phyloP scores from a whole-genome alignment of 2,888 invertebrate genomes.

The Lagria hirta region DNA sequence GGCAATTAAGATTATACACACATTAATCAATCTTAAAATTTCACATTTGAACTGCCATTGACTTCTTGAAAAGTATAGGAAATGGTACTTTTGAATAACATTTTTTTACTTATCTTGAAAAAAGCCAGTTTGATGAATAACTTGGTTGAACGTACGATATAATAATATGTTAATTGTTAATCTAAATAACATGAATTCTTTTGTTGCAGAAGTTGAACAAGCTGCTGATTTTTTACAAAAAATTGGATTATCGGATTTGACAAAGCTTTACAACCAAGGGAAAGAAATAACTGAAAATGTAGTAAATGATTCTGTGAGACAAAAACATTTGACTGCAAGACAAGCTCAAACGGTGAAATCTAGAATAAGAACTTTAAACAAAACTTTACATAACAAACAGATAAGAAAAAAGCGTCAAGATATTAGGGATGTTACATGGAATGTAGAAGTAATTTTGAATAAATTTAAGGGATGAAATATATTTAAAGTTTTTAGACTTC shows the following conservation, averaged over 20 bases:
- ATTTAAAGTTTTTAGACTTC: slow-evolving; percentile 62
- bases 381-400: slow-evolving; percentile 68
- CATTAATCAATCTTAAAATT: too few relatives aligned
- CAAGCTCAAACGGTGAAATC: slow-evolving; percentile 78
- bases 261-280: slow-evolving; percentile 70
- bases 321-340: slow-evolving; percentile 65
- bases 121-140: too few relatives aligned
- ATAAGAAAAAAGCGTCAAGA: slow-evolving; percentile 63
- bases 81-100: too few relatives aligned
- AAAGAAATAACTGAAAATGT: slow-evolving; percentile 67
- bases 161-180: too few relatives aligned
- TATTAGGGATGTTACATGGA: slow-evolving; percentile 80
- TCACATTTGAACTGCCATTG: too few relatives aligned
- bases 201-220: slow-evolving; percentile 68
- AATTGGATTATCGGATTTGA: slow-evolving; percentile 71
- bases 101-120: too few relatives aligned
- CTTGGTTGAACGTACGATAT: too few relatives aligned
- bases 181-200: slow-evolving; percentile 20
- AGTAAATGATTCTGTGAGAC: slow-evolving; percentile 60
- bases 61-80: too few relatives aligned
- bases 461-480: slow-evolving; percentile 1
- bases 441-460: slow-evolving; percentile 66
- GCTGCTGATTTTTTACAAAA: slow-evolving; percentile 76
- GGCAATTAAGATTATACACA: too few relatives aligned
- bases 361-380: slow-evolving; percentile 74